Percentiles rank a stretch among this genome's conserved stretches.
Evolutionary conservation across 2,113 vertebrate species (phyloP).

Genomic region (Ascaphus truei): DNA sequence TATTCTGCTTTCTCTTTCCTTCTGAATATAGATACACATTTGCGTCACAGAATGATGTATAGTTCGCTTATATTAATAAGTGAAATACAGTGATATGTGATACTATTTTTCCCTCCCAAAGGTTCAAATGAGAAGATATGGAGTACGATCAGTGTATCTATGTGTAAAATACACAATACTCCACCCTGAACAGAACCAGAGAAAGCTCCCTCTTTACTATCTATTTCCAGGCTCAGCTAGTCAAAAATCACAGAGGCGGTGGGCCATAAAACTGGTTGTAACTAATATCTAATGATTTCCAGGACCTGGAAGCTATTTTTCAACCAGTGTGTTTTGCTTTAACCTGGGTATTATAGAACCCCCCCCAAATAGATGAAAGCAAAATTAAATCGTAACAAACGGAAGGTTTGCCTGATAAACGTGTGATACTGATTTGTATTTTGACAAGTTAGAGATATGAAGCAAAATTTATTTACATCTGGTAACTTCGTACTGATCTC

Average conservation of each 20-base stretch:
- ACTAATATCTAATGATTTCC: conserved; percentile 29
- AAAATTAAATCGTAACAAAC: conserved; percentile 14
- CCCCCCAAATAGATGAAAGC: conserved; percentile 34
- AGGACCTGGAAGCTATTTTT: conserved; percentile 29
- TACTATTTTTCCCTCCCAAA: too few relatives aligned
- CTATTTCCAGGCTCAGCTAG: conserved; percentile 14
- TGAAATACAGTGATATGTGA: too few relatives aligned
- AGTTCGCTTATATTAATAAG: too few relatives aligned
- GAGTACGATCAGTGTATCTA: background rate
- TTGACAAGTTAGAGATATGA: too few relatives aligned
- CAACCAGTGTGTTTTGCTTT: conserved; percentile 22
- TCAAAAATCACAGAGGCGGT: conserved; percentile 26
- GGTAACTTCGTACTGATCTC: too few relatives aligned
- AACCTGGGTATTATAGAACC: conserved; percentile 16
- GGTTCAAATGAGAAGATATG: too few relatives aligned
- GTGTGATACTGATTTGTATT: conserved; percentile 11
- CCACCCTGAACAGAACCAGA: background rate
- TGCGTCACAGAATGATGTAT: too few relatives aligned
- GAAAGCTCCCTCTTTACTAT: background rate
- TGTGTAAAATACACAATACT: background rate
- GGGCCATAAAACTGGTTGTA: conserved; percentile 19
- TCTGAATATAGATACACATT: too few relatives aligned
- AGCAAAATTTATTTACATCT: conserved; percentile 15
- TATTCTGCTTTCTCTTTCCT: too few relatives aligned
- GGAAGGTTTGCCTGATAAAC: conserved; percentile 5